Evolutionary conservation across 2,113 vertebrate genomes (phyloP).

Genomic region (Galeopterus variegatus): DNA sequence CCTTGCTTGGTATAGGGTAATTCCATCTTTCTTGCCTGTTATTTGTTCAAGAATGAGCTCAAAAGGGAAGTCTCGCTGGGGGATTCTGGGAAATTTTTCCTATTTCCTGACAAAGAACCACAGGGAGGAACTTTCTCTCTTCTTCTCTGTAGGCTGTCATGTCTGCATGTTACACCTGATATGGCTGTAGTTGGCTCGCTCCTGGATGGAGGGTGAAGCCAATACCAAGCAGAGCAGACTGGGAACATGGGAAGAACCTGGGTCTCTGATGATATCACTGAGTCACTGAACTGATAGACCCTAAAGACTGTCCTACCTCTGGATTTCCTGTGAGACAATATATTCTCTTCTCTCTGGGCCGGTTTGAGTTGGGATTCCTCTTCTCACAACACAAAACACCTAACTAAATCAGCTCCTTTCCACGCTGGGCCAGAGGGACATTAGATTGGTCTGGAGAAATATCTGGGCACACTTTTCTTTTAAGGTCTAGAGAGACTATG

Average conservation of each 20-base stretch:
- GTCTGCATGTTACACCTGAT: not conserved
- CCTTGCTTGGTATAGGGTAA: not conserved
- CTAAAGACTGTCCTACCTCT: not conserved
- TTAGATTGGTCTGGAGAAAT: conserved; percentile 2
- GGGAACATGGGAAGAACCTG: not conserved
- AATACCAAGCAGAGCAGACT: not conserved
- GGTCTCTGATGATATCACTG: not conserved
- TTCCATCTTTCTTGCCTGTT: not conserved
- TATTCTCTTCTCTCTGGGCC: not conserved
- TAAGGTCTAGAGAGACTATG: not conserved
- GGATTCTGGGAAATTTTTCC: not conserved
- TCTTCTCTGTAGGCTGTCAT: not conserved
- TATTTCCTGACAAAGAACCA: not conserved
- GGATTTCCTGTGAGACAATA: not conserved
- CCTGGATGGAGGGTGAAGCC: not conserved
- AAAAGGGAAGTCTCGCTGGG: not conserved
- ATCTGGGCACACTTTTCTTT: not conserved
- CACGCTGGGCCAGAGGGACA: not conserved
- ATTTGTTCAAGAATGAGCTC: not conserved
- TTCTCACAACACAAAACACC: not conserved
- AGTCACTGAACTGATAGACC: not conserved
- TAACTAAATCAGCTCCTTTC: not conserved
- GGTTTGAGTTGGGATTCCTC: not conserved
- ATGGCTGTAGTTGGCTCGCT: not conserved
- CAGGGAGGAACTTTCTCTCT: not conserved